Evolutionary conservation across 2,888 invertebrate species (phyloP).

Genomic region (Papilio elwesi): DNA sequence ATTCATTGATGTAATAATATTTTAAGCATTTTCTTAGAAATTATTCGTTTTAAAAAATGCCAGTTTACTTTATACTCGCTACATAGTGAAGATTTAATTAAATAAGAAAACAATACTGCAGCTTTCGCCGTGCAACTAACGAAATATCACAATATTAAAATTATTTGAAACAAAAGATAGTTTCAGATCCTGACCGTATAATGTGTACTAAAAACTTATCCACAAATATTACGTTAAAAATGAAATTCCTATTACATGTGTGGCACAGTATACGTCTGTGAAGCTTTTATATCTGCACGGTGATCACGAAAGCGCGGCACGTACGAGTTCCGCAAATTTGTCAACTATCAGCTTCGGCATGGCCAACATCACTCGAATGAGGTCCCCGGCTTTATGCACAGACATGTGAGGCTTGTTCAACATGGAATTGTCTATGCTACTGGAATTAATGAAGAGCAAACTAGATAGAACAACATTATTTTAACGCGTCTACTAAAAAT

Average conservation of each 20-base stretch:
- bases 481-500: not conserved
- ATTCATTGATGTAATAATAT: too few relatives aligned
- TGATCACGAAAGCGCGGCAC: constrained; percentile 55
- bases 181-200: constrained; percentile 2
- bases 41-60: too few relatives aligned
- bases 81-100: too few relatives aligned
- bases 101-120: too few relatives aligned
- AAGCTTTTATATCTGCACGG: constrained; percentile 35
- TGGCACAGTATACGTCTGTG: constrained; percentile 34
- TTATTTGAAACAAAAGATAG: not conserved
- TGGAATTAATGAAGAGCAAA: constrained; percentile 31
- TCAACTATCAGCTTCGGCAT: constrained; percentile 61
- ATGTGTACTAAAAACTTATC: constrained; percentile 9
- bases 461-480: not conserved
- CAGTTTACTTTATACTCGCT: too few relatives aligned
- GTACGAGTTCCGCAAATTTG: constrained; percentile 68
- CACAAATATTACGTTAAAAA: constrained; percentile 18
- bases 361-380: constrained; percentile 51
- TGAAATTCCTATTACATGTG: constrained; percentile 34
- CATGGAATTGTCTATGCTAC: constrained; percentile 36
- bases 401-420: constrained; percentile 43
- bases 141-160: too few relatives aligned
- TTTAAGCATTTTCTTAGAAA: too few relatives aligned
- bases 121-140: too few relatives aligned
- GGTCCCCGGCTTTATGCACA: constrained; percentile 55